A percentile compares a stretch with the other conserved stretches of the same genome.
Conservation (phyloP, 2,888 invertebrate species). For the Lepetodrilus schrolli region DNA sequence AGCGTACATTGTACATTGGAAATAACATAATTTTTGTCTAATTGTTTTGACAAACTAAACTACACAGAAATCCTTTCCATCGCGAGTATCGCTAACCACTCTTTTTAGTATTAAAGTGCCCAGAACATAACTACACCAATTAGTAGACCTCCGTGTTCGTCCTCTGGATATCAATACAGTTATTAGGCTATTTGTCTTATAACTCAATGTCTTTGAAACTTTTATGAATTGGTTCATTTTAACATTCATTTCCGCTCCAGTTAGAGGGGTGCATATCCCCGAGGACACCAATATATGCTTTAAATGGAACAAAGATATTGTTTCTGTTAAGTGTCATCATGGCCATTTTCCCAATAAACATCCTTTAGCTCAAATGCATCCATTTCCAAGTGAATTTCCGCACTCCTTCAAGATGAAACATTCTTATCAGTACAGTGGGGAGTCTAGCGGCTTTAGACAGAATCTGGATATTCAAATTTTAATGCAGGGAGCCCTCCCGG, state of each 20-base stretch:
- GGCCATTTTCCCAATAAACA: neutral
- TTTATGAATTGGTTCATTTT: neutral
- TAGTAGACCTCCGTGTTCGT: no score
- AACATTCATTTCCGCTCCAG: neutral
- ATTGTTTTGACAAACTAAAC: no score
- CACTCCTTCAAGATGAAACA: neutral
- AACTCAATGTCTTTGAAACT: no score
- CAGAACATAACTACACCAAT: no score
- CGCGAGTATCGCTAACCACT: no score
- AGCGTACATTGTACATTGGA: no score
- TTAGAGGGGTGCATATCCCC: neutral
- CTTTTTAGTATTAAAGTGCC: no score
- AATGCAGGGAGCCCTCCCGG: neutral
- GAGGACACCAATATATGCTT: neutral
- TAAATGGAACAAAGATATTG: constrained; percentile 5
- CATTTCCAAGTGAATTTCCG: neutral
- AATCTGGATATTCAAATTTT: neutral
- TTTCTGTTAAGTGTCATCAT: neutral
- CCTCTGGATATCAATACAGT: neutral
- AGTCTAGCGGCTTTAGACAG: neutral
- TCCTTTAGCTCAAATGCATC: neutral
- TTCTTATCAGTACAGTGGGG: neutral
- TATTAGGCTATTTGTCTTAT: no score
- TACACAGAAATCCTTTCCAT: no score
- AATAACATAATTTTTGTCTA: no score